Conservation (phyloP, 2,888 invertebrate species). For the Tiphia femorata region DNA sequence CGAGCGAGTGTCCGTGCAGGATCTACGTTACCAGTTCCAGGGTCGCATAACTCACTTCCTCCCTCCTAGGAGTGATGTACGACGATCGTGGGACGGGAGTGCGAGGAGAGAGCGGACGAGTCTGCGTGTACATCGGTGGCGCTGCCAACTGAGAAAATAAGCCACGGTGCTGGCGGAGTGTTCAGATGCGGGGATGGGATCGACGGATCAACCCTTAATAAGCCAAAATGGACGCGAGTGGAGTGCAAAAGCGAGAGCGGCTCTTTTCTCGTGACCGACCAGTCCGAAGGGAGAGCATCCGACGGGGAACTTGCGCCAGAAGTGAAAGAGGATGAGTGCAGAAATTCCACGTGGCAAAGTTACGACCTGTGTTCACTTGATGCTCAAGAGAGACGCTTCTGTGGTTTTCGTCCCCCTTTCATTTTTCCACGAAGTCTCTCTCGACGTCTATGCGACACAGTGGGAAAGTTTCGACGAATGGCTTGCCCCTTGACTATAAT, state of each 20-base stretch:
- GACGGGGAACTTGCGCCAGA: background rate
- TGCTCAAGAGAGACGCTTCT: too few species aligned
- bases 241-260: constrained; percentile 49
- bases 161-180: too few species aligned
- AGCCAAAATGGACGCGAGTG: constrained; percentile 65
- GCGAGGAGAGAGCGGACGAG: too few species aligned
- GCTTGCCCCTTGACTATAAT: too few species aligned
- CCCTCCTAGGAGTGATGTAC: constrained; percentile 58
- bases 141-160: too few species aligned
- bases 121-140: too few species aligned
- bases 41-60: constrained; percentile 58
- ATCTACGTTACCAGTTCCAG: too few species aligned
- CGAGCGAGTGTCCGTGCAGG: constrained; percentile 24
- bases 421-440: too few species aligned
- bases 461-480: too few species aligned
- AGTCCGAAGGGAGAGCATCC: background rate
- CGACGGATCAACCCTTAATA: constrained; percentile 62
- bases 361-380: constrained; percentile 27
- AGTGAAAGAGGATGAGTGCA: background rate
- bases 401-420: too few species aligned
- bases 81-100: constrained; percentile 60
- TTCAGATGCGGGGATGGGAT: constrained; percentile 29
- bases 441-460: too few species aligned
- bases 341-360: constrained; percentile 47
- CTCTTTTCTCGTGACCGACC: constrained; percentile 6